phyloP scores from a whole-genome alignment of 2,888 invertebrate species.

The Eupithecia tripunctaria region DNA sequence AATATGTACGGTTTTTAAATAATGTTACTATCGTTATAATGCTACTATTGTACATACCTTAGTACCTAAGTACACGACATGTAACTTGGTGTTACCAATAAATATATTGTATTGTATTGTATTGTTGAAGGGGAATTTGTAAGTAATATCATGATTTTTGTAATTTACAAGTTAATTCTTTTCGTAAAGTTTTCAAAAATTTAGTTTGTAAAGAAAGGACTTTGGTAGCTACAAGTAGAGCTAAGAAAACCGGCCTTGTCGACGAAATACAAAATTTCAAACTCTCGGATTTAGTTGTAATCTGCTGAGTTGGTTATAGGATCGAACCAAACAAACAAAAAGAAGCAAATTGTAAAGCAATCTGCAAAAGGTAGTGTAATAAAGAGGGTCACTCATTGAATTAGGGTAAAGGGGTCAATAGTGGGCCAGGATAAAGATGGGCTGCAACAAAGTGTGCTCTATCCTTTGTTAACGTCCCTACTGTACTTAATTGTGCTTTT shows the following conservation, averaged over 20 bases:
- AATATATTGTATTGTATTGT: no score
- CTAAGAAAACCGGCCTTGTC: not conserved
- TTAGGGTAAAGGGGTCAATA: slow-evolving; percentile 84
- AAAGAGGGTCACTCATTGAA: slow-evolving; percentile 69
- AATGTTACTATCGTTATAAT: not conserved
- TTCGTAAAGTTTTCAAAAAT: not conserved
- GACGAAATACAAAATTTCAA: no score
- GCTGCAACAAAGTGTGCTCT: slow-evolving; percentile 83
- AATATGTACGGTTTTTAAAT: not conserved
- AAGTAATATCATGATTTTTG: not conserved
- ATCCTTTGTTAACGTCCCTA: slow-evolving; percentile 80
- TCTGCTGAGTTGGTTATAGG: not conserved
- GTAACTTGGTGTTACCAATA: no score
- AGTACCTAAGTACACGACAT: no score
- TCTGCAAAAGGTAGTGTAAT: slow-evolving; percentile 30
- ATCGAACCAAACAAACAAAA: not conserved
- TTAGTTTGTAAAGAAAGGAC: no score
- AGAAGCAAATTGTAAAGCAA: slow-evolving; percentile 10
- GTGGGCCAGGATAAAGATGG: slow-evolving; percentile 79
- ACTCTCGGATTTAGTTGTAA: not conserved
- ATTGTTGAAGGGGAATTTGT: not conserved
- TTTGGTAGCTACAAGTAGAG: no score
- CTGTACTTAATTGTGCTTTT: slow-evolving; percentile 84
- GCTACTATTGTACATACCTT: no score
- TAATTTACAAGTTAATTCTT: not conserved